Conservation (phyloP, 1,140 invertebrate species). For the Maniola jurtina region DNA sequence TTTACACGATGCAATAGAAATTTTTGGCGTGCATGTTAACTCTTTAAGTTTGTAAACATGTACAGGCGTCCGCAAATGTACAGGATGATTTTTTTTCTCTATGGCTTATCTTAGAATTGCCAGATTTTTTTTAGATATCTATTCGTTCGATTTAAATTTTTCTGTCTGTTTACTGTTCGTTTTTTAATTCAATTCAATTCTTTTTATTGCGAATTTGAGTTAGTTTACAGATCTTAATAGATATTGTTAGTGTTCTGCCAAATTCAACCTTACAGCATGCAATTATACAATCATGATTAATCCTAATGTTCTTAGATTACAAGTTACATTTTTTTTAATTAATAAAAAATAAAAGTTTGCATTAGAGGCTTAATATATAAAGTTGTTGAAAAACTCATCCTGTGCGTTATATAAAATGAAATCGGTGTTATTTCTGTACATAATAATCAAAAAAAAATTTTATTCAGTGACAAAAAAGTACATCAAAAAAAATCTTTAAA, state of each 20-base stretch:
- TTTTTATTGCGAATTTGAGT: no score
- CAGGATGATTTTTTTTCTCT: background rate
- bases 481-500: background rate
- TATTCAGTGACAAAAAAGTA: background rate
- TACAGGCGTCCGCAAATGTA: conserved; percentile 16
- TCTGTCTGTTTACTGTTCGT: no score
- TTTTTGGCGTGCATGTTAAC: conserved; percentile 22
- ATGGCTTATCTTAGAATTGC: background rate
- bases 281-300: no score
- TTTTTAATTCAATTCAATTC: no score
- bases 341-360: no score
- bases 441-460: background rate
- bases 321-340: no score
- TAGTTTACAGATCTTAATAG: no score
- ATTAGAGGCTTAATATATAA: background rate
- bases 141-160: no score
- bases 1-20: conserved; percentile 13
- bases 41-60: conserved; percentile 22
- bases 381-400: background rate
- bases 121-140: no score
- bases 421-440: background rate
- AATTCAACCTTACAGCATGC: no score
- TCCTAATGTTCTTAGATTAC: no score
- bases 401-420: background rate
- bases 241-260: no score